phyloP scores from a whole-genome alignment of 2,797 vertebrate species.

The Rhinella marina region DNA sequence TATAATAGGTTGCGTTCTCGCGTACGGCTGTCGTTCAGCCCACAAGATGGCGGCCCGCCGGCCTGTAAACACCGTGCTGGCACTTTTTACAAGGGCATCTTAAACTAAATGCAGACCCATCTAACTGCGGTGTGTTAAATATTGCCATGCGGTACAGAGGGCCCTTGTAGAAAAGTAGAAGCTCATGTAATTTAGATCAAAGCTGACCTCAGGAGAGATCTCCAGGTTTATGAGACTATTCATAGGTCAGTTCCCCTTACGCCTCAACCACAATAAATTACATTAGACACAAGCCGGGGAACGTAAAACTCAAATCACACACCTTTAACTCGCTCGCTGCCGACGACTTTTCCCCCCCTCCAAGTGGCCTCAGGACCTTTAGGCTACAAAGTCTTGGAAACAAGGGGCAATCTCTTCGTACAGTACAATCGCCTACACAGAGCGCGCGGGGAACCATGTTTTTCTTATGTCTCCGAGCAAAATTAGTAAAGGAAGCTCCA shows the following conservation, averaged over 20 bases:
- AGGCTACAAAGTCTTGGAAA: neutral
- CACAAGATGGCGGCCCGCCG: neutral
- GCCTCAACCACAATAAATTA: constrained; percentile 44
- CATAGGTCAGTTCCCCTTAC: constrained; percentile 23
- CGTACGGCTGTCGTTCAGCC: neutral
- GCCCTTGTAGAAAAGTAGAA: constrained; percentile 29
- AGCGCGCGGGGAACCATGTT: neutral
- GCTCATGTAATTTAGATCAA: constrained; percentile 33
- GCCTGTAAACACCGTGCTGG: neutral
- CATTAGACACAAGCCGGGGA: constrained; percentile 28
- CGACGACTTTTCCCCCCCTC: neutral
- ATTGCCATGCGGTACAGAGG: neutral
- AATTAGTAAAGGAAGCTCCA: constrained; percentile 47
- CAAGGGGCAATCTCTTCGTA: neutral
- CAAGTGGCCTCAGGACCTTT: neutral
- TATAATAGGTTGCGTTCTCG: neutral
- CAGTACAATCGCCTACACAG: constrained; percentile 13
- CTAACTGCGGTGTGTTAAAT: neutral
- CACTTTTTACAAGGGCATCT: neutral
- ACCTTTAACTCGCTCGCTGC: constrained; percentile 10
- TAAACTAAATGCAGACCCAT: neutral
- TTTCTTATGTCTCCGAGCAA: constrained; percentile 45
- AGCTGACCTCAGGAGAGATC: constrained; percentile 25
- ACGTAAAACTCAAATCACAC: neutral
- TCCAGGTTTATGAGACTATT: constrained; percentile 42